Evolutionary conservation across 2,888 invertebrate genomes (phyloP), one percentile per base, ranked within the genome.

Genomic region (Pecten maximus): DNA sequence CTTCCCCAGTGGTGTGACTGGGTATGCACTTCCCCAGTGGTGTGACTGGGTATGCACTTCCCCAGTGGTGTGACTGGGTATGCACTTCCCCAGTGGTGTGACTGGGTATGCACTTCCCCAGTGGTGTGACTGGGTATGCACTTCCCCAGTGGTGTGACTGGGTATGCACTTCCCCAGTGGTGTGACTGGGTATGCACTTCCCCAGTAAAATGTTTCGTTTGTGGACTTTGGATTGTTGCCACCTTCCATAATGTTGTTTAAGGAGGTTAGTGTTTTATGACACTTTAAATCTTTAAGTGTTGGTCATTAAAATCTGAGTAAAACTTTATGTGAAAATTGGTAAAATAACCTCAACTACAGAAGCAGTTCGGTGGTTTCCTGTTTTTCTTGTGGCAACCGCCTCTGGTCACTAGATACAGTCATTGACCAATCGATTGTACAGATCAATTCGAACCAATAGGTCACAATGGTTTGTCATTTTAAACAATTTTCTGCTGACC

Each of bases 401-500:
- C 74, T 28, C 60, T 74, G 74, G 74, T 74, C 74, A 74, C 74
- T 28, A 28, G 35, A 74, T 10, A 35, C 12, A 23, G 8, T 74
- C 74, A 74, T 74, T 74, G 74, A 74, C 35, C 35, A 35, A 35
- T 74, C 74, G 35, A 74, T 74, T 23, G 28, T 35, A 35, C 28
- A 74, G 35, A 74, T 74, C 23, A 23, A 60, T 19, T n/a, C 74
- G 28, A 74, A 35, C 74, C 74, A 74, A 74, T 74, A 28, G 74
- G 74, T 74, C 74, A 74, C 74, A 74, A 74, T 35, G 28, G 74
- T 74, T 74, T 74, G 74, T 15, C 74, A 15, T 74, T 28, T 74
- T 74, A 74, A 74, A 74, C 74, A 28, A 74, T 74, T 74, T 74
- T 74, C 74, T 35, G 28, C 74, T 74, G 74, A 74, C 74, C 74